Conservation (phyloP, 2,797 vertebrate species). For the Karalla daura region DNA sequence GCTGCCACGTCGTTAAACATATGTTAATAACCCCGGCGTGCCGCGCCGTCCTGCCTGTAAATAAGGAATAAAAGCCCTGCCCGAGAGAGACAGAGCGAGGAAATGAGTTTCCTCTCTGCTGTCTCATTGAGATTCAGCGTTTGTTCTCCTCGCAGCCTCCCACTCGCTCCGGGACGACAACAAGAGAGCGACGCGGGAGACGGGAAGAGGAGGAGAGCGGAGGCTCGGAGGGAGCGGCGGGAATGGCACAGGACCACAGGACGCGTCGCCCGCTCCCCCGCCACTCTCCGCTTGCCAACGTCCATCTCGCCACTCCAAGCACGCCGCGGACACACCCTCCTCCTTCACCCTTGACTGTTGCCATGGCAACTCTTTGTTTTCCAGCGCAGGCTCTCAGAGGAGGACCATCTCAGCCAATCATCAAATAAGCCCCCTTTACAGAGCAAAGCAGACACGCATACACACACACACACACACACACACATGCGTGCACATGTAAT, state of each 20-base stretch:
- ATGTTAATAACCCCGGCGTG: constrained; percentile 38
- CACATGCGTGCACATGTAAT: constrained; percentile 27
- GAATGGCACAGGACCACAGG: constrained; percentile 63
- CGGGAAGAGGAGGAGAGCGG: constrained; percentile 53
- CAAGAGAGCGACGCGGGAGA: constrained; percentile 60
- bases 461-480: constrained; percentile 24
- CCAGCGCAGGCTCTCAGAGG: constrained; percentile 49
- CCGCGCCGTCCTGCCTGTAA: constrained; percentile 39
- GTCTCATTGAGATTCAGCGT: constrained; percentile 84
- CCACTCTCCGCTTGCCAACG: constrained; percentile 61
- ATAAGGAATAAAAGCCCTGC: constrained; percentile 55
- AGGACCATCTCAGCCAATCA: constrained; percentile 53
- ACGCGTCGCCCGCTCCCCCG: constrained; percentile 34
- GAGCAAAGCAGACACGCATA: constrained; percentile 41
- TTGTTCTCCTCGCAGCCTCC: constrained; percentile 76
- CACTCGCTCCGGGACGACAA: constrained; percentile 70
- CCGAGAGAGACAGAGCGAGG: constrained; percentile 51
- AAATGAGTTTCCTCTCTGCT: constrained; percentile 65
- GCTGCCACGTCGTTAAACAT: constrained; percentile 43
- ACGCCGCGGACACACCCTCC: constrained; percentile 71
- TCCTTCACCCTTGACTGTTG: constrained; percentile 76
- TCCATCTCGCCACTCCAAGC: constrained; percentile 65
- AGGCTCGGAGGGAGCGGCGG: constrained; percentile 55
- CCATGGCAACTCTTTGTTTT: constrained; percentile 81
- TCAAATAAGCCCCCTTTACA: constrained; percentile 38